Conservation (phyloP, 2,797 vertebrate genomes). For the Peromyscus nudipes region DNA sequence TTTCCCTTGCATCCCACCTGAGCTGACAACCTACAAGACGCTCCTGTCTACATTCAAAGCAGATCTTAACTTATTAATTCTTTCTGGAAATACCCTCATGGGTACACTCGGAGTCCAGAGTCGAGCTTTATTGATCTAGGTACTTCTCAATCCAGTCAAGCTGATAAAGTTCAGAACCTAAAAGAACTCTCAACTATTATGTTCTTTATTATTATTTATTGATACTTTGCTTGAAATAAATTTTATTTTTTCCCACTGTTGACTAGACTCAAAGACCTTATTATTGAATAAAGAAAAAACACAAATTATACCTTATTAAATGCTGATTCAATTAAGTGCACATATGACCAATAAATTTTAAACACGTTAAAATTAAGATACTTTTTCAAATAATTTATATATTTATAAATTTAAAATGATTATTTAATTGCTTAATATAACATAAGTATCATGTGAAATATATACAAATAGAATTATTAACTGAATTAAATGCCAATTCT, state of each 20-base stretch:
- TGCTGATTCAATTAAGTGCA: not conserved
- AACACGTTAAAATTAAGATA: slow-evolving; percentile 27
- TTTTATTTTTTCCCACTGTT: not conserved
- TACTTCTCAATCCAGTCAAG: not conserved
- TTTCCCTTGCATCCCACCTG: not conserved
- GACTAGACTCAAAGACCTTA: slow-evolving; percentile 2
- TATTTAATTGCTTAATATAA: not conserved
- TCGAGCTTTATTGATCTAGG: not conserved
- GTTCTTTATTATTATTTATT: slow-evolving; percentile 17
- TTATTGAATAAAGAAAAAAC: slow-evolving; percentile 46
- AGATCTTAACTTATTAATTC: too few species aligned
- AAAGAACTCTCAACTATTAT: not conserved
- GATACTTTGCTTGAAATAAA: slow-evolving; percentile 4
- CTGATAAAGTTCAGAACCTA: not conserved
- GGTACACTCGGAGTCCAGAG: not conserved
- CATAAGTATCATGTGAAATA: slow-evolving; percentile 10
- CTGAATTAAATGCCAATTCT: not conserved
- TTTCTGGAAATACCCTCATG: not conserved
- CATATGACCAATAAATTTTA: slow-evolving; percentile 21
- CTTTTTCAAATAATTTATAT: not conserved
- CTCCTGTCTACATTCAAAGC: too few species aligned
- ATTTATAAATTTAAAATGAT: slow-evolving; percentile 38
- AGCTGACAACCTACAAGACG: not conserved
- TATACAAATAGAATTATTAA: not conserved
- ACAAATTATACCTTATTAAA: not conserved